Base-by-base conservation (phyloP, 1,140 invertebrate species). In the Danaus melanippus region DNA sequence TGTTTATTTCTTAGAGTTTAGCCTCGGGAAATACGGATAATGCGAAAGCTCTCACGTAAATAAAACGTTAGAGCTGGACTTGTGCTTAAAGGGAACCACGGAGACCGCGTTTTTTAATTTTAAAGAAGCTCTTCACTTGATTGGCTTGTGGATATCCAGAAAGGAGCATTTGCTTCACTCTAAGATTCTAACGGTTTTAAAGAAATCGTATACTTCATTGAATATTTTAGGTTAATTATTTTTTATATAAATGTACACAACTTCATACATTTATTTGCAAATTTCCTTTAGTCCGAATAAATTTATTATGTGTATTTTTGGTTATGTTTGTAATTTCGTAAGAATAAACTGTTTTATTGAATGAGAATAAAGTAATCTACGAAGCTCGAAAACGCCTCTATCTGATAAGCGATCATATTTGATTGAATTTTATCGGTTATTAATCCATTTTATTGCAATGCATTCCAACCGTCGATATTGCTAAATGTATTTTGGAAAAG, bases 41-140 rank as follows among this genome's bases (percentile, higher is more conserved):
- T 62, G 64, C 50, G 42, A 53, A 65, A 74, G 67, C 64, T 68
- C 66, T 71, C 58, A 58, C 59, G 56, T 77, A 76, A 76, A 74
- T 79, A 77, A 73, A 58, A 68, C 68, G 66, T 68, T 63, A 71
- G 60, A 67, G 51, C 63, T 60, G 39, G 46, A 55, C 60, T 54
- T 56, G 58, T 66, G 57, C 54, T 60, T 69, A 52, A 67, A 58
- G 56, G 47, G 58, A 67, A 12, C 68, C 60, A 71, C 69, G 69
- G 76, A 67, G 65, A 64, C 65, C 67, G 71, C 69, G 69, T 62
- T 73, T 78, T 75, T 76, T 74, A 75, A 75, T 74, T 81, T 71
- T 70, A 73, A 75, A 74, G 58, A 73, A 71, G 74, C 78, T 77
- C 69, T 81, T 50, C 69, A 60, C 56, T 56, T 74, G 76, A 81